These are phyloP conservation scores for Lagorchestes hirsutus DNA, from an alignment of 2,797 vertebrate genomes.

Conservation along the genomic window DNA sequence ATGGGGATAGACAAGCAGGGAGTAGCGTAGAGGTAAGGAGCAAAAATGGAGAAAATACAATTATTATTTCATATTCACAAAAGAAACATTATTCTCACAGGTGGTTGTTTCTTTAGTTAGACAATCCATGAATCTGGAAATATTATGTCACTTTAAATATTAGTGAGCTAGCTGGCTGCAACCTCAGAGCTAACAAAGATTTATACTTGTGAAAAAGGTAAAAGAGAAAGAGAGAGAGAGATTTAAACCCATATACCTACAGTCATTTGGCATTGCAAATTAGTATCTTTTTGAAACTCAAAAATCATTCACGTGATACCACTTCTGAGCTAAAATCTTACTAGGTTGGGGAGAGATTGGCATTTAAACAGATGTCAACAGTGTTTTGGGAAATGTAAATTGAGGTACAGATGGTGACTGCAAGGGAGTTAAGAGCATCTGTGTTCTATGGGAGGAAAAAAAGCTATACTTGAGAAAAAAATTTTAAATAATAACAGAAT, in stretches of 20 bases:
- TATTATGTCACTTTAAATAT: slow-evolving; percentile 30
- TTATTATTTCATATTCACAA: slow-evolving; percentile 69
- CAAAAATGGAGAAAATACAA: slow-evolving; percentile 74
- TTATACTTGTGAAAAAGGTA: not conserved
- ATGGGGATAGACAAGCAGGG: not conserved
- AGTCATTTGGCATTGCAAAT: slow-evolving; percentile 57
- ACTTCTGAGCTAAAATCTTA: slow-evolving; percentile 74
- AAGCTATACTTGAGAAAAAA: slow-evolving; percentile 78
- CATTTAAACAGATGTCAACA: slow-evolving; percentile 77
- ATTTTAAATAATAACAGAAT: slow-evolving; percentile 81
- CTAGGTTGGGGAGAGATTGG: slow-evolving; percentile 73
- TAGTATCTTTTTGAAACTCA: slow-evolving; percentile 74
- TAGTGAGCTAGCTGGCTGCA: not conserved
- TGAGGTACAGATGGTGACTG: slow-evolving; percentile 81
- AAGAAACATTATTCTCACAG: slow-evolving; percentile 47
- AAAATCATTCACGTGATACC: slow-evolving; percentile 68
- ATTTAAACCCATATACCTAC: slow-evolving; percentile 13
- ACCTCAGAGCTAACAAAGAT: not conserved
- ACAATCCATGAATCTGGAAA: slow-evolving; percentile 48
- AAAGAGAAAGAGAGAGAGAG: not conserved
- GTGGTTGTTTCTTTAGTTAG: slow-evolving; percentile 51
- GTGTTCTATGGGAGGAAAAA: slow-evolving; percentile 77
- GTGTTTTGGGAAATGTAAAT: slow-evolving; percentile 81
- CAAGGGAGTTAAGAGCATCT: slow-evolving; percentile 82
- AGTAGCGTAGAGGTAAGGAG: slow-evolving; percentile 14